Conservation (phyloP, 2,113 vertebrate genomes). For the Copsychus sechellarum region DNA sequence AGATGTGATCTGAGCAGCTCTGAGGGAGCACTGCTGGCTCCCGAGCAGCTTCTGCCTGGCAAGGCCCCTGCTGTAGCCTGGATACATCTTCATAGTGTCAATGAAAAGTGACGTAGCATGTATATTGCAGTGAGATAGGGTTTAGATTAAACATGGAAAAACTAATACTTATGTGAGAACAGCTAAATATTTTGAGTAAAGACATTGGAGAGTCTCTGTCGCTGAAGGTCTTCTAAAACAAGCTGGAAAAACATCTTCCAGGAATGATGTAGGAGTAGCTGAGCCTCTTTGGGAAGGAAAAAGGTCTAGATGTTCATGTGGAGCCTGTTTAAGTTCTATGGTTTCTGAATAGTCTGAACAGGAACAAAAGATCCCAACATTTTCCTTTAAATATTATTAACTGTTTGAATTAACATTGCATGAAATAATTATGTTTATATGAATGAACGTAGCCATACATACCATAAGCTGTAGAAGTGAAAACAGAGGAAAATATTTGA, state of each 20-base stretch:
- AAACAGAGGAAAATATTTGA: not conserved
- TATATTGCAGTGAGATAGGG: not conserved
- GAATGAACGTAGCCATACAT: not conserved
- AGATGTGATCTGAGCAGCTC: not conserved
- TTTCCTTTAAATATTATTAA: not conserved
- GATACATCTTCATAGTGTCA: not conserved
- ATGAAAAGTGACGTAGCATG: accelerated
- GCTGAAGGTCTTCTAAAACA: not conserved
- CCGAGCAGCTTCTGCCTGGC: not conserved
- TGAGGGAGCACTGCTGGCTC: not conserved
- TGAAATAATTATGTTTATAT: not conserved
- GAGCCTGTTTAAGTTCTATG: not conserved
- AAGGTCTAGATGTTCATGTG: not conserved
- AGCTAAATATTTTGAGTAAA: not conserved
- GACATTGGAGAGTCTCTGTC: not conserved
- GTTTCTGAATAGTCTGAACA: not conserved
- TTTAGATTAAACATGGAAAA: not conserved
- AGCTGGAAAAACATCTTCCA: not conserved
- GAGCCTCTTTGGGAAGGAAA: not conserved
- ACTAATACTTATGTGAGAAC: not conserved
- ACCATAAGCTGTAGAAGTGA: not conserved
- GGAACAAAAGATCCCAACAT: not conserved
- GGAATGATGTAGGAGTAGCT: not conserved
- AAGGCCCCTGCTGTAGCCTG: not conserved
- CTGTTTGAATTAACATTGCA: not conserved